Evolutionary conservation across 2,888 invertebrate genomes (phyloP).

Genomic region (Dendrolimus pini): DNA sequence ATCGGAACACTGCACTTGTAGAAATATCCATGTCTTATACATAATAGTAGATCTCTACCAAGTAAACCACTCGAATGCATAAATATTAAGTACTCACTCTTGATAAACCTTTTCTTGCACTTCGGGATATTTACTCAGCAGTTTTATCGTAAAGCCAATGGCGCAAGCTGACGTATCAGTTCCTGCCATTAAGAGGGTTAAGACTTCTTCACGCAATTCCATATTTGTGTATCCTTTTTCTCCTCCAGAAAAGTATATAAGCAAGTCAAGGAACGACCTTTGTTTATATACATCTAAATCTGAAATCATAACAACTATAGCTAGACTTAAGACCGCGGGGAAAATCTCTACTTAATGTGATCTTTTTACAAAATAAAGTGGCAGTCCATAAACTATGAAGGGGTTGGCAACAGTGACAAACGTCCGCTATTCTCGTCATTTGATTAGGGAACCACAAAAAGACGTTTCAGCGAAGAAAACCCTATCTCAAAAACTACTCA

Average conservation of each 20-base stretch:
- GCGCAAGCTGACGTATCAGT: slow-evolving; percentile 69
- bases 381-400: no score
- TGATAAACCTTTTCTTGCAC: slow-evolving; percentile 60
- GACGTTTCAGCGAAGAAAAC: no score
- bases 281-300: slow-evolving; percentile 45
- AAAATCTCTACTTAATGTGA: background rate
- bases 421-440: no score
- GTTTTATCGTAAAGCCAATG: slow-evolving; percentile 53
- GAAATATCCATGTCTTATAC: no score
- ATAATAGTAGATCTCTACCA: no score
- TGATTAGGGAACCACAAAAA: no score
- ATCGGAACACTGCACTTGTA: no score
- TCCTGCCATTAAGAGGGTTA: slow-evolving; percentile 75
- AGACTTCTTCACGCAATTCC: slow-evolving; percentile 75
- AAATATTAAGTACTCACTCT: slow-evolving; percentile 43
- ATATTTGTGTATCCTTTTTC: slow-evolving; percentile 66
- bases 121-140: slow-evolving; percentile 61
- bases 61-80: no score
- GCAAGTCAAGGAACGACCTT: slow-evolving; percentile 72
- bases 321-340: background rate
- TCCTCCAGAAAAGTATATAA: slow-evolving; percentile 66
- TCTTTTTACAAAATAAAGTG: no score
- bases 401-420: no score
- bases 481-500: no score
- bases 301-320: slow-evolving; percentile 16